Percentiles rank a stretch among this genome's conserved stretches.
phyloP scores from a whole-genome alignment of 2,113 vertebrate genomes.

The Canis aureus region DNA sequence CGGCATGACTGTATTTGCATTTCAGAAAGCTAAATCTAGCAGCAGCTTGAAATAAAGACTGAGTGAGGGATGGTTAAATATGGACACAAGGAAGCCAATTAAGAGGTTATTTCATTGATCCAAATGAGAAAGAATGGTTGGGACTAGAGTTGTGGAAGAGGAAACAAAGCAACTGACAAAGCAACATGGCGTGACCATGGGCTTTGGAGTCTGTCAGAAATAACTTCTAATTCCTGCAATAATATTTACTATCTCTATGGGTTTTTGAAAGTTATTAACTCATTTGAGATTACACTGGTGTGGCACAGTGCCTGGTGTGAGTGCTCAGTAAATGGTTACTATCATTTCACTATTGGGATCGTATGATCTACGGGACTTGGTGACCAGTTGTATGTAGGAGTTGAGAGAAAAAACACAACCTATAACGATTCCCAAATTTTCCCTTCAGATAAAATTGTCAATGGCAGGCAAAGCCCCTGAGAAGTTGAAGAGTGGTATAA shows the following conservation, averaged over 20 bases:
- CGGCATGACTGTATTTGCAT: slow-evolving; percentile 45
- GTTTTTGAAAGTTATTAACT: not conserved
- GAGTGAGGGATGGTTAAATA: not conserved
- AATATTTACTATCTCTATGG: not conserved
- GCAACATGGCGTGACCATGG: not conserved
- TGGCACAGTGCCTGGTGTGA: not conserved
- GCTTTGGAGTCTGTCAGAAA: not conserved
- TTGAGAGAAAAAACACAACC: slow-evolving; percentile 7
- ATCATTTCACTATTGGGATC: not conserved
- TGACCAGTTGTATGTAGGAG: not conserved
- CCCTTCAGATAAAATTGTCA: slow-evolving; percentile 44
- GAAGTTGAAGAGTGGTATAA: not conserved
- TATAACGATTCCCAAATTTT: not conserved
- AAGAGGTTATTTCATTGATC: slow-evolving; percentile 41
- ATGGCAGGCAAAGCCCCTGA: not conserved
- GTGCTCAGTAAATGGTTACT: slow-evolving; percentile 17
- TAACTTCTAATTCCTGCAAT: slow-evolving; percentile 9
- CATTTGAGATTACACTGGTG: not conserved
- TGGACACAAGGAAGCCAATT: not conserved
- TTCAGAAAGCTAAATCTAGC: slow-evolving; percentile 39
- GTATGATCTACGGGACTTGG: not conserved
- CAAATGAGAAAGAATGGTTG: slow-evolving; percentile 59
- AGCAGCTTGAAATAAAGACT: slow-evolving; percentile 39
- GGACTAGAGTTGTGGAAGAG: not conserved
- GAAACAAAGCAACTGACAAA: not conserved